phyloP scores from a whole-genome alignment of 2,797 vertebrate genomes.

The Cuniculus paca region DNA sequence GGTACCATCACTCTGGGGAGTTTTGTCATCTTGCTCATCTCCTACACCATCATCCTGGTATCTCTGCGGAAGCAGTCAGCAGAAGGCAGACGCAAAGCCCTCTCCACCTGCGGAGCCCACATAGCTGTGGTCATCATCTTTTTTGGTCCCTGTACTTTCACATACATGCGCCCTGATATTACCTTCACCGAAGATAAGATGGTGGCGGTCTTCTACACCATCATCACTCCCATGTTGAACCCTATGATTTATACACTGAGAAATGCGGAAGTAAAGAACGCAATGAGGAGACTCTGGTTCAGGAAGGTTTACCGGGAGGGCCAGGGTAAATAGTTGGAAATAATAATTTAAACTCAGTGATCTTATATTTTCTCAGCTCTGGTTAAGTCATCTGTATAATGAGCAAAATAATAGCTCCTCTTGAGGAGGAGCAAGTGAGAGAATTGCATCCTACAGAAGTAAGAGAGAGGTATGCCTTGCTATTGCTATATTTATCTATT shows the following conservation, averaged over 20 bases:
- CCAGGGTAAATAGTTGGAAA: not conserved
- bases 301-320: slow-evolving; percentile 37
- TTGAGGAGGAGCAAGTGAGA: not conserved
- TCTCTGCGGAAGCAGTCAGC: not conserved
- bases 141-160: not conserved
- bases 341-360: not conserved
- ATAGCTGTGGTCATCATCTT: not conserved
- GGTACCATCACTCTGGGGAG: not conserved
- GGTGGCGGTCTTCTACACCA: slow-evolving; percentile 79
- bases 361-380: not conserved
- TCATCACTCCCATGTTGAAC: slow-evolving; percentile 68
- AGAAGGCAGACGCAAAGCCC: not conserved
- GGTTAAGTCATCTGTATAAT: not conserved
- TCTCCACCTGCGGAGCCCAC: not conserved
- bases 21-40: slow-evolving; percentile 73
- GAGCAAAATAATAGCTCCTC: not conserved
- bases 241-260: not conserved
- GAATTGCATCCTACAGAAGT: not conserved
- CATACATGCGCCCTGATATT: not conserved
- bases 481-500: not conserved
- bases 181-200: slow-evolving; percentile 72
- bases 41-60: slow-evolving; percentile 49
- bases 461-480: not conserved
- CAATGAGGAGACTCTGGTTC: slow-evolving; percentile 82
- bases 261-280: not conserved